Conservation (phyloP, 1,140 invertebrate genomes). For the Scaptomyza pallida region DNA sequence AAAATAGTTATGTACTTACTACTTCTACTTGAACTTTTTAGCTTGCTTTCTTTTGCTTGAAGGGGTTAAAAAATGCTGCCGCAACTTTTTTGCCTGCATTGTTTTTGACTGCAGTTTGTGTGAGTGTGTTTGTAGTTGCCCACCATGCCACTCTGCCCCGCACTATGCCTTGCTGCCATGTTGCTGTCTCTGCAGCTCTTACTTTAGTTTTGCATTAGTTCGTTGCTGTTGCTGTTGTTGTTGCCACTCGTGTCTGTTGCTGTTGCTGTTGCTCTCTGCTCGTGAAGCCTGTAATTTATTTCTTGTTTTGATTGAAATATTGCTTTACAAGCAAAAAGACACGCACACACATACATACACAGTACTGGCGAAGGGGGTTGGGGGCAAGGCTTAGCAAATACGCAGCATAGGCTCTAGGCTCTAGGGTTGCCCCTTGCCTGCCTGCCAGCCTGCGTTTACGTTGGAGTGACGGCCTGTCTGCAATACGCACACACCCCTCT, state of each 20-base stretch:
- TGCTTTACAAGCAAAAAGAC: conserved; percentile 80
- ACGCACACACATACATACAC: conserved; percentile 57
- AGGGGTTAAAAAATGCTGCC: conserved; percentile 51
- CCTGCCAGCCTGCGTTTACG: conserved; percentile 6
- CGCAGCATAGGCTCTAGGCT: conserved; percentile 53
- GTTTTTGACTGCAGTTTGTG: conserved; percentile 71
- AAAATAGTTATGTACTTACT: conserved; percentile 81
- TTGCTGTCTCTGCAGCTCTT: conserved; percentile 48
- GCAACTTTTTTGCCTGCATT: conserved; percentile 78
- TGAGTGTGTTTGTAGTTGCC: conserved; percentile 15
- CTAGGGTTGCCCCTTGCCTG: conserved; percentile 14
- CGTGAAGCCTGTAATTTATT: conserved; percentile 81
- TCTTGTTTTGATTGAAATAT: conserved; percentile 83
- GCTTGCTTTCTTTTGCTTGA: conserved; percentile 59
- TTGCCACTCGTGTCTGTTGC: conserved; percentile 53
- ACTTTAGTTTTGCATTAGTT: conserved; percentile 56
- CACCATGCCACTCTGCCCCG: neutral
- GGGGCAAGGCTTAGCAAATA: conserved; percentile 67
- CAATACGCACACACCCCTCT: conserved; percentile 71
- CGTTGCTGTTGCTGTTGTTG: conserved; percentile 21
- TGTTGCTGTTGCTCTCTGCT: conserved; percentile 58
- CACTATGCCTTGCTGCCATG: neutral
- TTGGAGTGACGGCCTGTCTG: conserved; percentile 66
- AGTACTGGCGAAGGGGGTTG: conserved; percentile 4
- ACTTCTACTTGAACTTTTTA: conserved; percentile 79